Percentiles rank a stretch among this genome's conserved stretches.
phyloP scores from a whole-genome alignment of 2,888 invertebrate genomes.

The Frankliniella fusca region DNA sequence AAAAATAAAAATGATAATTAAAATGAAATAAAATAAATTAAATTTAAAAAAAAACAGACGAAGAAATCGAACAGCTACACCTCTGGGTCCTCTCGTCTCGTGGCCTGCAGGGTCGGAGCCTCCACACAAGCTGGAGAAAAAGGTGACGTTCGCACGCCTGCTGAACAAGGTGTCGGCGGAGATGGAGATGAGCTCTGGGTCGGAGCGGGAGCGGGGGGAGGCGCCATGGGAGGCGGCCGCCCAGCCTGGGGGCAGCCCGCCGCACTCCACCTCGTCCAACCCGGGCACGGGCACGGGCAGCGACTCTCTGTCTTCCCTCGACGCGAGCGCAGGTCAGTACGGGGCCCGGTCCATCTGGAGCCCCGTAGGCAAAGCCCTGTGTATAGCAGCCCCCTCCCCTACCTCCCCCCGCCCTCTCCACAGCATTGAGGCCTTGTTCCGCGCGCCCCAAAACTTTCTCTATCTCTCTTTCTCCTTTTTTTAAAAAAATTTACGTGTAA shows the following conservation, averaged over 20 bases:
- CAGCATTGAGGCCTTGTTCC: background rate
- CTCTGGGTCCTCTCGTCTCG: conserved; percentile 10
- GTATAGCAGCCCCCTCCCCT: conserved; percentile 15
- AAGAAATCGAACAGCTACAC: conserved; percentile 10
- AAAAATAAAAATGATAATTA: too few species aligned
- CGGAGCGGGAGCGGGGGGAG: conserved; percentile 52
- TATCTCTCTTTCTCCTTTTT: background rate
- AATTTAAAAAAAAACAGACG: background rate
- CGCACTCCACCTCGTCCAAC: conserved; percentile 45
- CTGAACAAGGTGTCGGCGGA: conserved; percentile 71
- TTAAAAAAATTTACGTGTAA: background rate
- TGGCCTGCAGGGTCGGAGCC: conserved; percentile 15
- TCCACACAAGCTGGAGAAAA: conserved; percentile 65
- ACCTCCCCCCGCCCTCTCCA: background rate
- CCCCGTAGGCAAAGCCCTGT: background rate
- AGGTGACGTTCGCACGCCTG: conserved; percentile 70
- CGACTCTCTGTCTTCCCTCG: conserved; percentile 60
- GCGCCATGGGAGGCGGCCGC: too few species aligned
- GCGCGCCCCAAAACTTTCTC: background rate
- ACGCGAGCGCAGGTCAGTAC: conserved; percentile 23
- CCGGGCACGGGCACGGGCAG: conserved; percentile 60
- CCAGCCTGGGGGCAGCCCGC: conserved; percentile 45
- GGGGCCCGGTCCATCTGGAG: conserved; percentile 42
- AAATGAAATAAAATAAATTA: background rate
- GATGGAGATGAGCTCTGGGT: conserved; percentile 73